These are phyloP conservation scores for Podilymbus podiceps DNA, from an alignment of 2,113 vertebrate genomes.

Conservation along the genomic window DNA sequence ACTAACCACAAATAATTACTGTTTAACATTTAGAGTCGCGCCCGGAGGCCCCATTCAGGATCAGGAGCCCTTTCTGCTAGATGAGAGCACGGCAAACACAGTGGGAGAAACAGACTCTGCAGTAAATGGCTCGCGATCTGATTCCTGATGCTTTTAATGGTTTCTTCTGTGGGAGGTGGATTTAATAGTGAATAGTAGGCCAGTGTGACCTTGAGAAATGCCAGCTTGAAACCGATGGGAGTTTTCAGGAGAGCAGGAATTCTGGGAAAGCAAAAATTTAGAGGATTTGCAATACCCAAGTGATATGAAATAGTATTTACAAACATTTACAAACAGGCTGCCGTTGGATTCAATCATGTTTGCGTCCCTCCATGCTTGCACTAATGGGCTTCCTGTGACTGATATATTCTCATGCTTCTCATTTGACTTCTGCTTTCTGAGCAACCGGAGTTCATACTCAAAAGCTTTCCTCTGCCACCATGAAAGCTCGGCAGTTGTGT, in stretches of 20 bases:
- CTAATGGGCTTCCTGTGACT: slow-evolving; percentile 24
- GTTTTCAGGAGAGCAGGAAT: background rate
- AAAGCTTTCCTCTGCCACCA: slow-evolving; percentile 34
- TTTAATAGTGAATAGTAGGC: slow-evolving; percentile 25
- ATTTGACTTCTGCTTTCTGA: slow-evolving; percentile 37
- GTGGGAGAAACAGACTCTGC: background rate
- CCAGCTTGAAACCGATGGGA: slow-evolving; percentile 8
- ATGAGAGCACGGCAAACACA: background rate
- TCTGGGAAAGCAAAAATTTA: slow-evolving; percentile 12
- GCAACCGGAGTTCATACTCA: slow-evolving; percentile 5
- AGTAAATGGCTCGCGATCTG: background rate
- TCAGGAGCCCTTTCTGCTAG: background rate
- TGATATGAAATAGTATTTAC: background rate
- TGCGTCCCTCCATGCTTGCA: background rate
- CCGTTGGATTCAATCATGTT: background rate
- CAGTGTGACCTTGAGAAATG: slow-evolving; percentile 42
- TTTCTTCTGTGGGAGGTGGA: slow-evolving; percentile 29
- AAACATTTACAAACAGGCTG: slow-evolving; percentile 44
- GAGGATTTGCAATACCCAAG: slow-evolving; percentile 19
- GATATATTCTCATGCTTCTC: background rate
- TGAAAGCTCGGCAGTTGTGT: background rate
- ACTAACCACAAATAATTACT: background rate
- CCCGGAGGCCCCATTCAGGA: background rate
- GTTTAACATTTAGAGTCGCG: background rate
- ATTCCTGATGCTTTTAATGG: slow-evolving; percentile 34